Conservation (phyloP, 1,140 invertebrate species). For the Drosophila nigromelanica region DNA sequence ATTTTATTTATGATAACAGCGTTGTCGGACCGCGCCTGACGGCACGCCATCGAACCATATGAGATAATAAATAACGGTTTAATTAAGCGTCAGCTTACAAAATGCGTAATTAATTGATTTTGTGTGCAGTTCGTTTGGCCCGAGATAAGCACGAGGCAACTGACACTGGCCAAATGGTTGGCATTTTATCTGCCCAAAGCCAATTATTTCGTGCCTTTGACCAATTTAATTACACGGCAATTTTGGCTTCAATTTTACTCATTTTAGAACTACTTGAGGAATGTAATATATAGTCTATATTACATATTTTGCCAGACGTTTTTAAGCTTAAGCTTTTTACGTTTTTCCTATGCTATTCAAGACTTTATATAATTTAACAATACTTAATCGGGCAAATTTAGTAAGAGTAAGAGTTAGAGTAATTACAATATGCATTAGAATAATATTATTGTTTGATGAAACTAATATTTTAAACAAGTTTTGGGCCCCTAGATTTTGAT, state of each 20-base stretch:
- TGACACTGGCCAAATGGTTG: constrained; percentile 8
- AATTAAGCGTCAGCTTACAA: constrained; percentile 73
- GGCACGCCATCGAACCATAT: constrained; percentile 51
- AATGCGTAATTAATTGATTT: constrained; percentile 79
- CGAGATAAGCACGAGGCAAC: constrained; percentile 25
- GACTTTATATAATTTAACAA: too few species aligned
- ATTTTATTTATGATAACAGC: constrained; percentile 76
- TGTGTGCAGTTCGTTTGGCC: constrained; percentile 44
- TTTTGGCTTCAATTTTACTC: not conserved
- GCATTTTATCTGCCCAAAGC: not conserved
- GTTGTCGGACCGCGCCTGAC: constrained; percentile 21
- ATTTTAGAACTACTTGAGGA: not conserved
- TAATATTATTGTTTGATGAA: too few species aligned
- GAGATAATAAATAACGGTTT: constrained; percentile 81
- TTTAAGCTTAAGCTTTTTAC: too few species aligned
- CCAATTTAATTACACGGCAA: not conserved
- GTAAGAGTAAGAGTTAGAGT: too few species aligned
- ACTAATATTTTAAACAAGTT: too few species aligned
- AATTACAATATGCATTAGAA: too few species aligned
- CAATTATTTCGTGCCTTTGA: constrained; percentile 11
- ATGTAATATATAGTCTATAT: too few species aligned
- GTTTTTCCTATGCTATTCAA: too few species aligned
- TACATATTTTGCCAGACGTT: too few species aligned
- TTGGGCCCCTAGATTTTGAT: too few species aligned
- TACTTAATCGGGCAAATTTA: too few species aligned